Evolutionary conservation across 2,888 invertebrate species (phyloP).

Genomic region (Lepidocyrtinus sp.): DNA sequence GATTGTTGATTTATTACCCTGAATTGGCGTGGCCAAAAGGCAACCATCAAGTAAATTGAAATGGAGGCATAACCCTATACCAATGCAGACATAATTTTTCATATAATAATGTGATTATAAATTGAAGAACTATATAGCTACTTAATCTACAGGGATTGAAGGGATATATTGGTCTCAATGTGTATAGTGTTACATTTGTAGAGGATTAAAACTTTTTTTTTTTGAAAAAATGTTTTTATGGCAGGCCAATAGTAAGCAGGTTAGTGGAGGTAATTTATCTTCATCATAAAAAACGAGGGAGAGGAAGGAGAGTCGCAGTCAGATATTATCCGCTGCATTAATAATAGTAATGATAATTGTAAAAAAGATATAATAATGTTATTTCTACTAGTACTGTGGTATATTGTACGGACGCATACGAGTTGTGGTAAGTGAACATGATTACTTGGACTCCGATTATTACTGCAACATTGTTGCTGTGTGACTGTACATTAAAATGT

Average conservation of each 20-base stretch:
- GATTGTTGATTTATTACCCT: conserved; percentile 52
- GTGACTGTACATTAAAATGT: conserved; percentile 3
- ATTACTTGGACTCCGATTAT: background rate
- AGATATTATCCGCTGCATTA: background rate
- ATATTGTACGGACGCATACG: background rate
- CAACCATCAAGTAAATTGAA: conserved; percentile 16
- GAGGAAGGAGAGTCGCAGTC: conserved; percentile 21
- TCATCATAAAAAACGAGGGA: conserved; percentile 21
- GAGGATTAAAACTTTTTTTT: conserved; percentile 1
- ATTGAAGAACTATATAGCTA: background rate
- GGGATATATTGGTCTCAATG: background rate
- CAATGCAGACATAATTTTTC: background rate
- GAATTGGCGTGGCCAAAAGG: conserved; percentile 49
- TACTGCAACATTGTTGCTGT: conserved; percentile 5
- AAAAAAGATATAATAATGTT: conserved; percentile 27
- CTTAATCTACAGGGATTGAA: background rate
- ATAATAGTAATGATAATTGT: conserved; percentile 5
- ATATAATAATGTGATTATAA: conserved; percentile 8
- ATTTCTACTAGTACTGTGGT: conserved; percentile 2
- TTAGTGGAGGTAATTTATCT: conserved; percentile 40
- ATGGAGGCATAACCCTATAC: background rate
- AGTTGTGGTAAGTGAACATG: conserved; percentile 1
- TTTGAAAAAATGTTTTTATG: conserved; percentile 17
- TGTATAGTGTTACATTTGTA: conserved; percentile 6
- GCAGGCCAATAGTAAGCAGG: conserved; percentile 12